Percentiles rank a stretch among this genome's conserved stretches.
These are phyloP conservation scores for Elanoides forficatus DNA, from an alignment of 2,113 vertebrate genomes.

Conservation along the genomic window DNA sequence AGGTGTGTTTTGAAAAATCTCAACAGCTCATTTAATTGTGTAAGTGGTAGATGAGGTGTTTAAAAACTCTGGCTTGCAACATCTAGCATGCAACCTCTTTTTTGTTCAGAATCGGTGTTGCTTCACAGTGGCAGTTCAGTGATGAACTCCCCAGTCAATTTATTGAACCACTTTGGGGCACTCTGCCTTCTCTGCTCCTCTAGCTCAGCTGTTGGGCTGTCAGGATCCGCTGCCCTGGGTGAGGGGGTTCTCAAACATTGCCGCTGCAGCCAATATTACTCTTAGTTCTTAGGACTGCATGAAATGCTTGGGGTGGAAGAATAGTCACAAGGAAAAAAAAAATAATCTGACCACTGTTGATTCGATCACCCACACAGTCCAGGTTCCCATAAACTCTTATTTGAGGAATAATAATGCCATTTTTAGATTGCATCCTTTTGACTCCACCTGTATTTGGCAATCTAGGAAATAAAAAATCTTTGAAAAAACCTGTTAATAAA, in stretches of 20 bases:
- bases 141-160: no score
- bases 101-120: neutral
- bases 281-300: no score
- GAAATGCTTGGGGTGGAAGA: neutral
- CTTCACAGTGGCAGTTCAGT: neutral
- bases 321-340: neutral
- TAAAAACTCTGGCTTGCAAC: neutral
- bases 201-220: neutral
- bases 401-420: neutral
- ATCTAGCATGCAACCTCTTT: neutral
- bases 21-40: neutral
- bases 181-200: neutral
- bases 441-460: neutral
- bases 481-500: neutral
- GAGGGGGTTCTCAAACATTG: neutral
- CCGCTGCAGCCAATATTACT: neutral
- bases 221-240: fast-evolving
- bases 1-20: neutral
- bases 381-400: neutral
- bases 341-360: no score
- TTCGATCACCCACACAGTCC: neutral
- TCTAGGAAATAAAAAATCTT: neutral
- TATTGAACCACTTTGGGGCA: fast-evolving
- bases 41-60: neutral
- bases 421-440: fast-evolving